Conservation (phyloP, 2,888 invertebrate species). For the Xanthia icteritia region DNA sequence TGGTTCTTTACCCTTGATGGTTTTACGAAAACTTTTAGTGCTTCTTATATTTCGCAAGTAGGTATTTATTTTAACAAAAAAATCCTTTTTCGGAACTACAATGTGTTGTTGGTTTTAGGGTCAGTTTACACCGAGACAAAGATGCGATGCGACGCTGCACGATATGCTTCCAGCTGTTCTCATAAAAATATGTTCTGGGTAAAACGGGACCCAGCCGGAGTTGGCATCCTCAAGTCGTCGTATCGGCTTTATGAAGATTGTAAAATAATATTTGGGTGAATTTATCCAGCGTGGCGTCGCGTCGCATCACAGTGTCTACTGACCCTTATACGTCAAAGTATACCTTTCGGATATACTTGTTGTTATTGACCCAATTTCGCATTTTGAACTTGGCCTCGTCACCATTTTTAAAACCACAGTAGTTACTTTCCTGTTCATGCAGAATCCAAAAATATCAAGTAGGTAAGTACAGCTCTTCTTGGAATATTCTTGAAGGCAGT, state of each 20-base stretch:
- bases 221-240: neutral
- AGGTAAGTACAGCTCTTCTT: neutral
- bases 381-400: slow-evolving; percentile 69
- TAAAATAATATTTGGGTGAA: neutral
- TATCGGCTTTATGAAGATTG: neutral
- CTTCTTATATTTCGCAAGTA: neutral
- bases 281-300: neutral
- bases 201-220: neutral
- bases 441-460: slow-evolving; percentile 8
- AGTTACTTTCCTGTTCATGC: slow-evolving; percentile 41
- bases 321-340: slow-evolving; percentile 4
- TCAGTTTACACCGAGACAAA: neutral
- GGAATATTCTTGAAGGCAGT: slow-evolving; percentile 1
- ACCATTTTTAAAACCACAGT: slow-evolving; percentile 24
- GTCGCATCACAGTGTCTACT: slow-evolving; percentile 5
- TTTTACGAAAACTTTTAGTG: neutral
- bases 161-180: neutral
- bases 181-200: neutral
- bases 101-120: neutral
- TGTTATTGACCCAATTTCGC: slow-evolving; percentile 73
- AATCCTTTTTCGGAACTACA: slow-evolving; percentile 5
- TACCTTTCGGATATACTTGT: slow-evolving; percentile 51
- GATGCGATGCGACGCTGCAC: neutral
- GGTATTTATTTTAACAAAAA: slow-evolving; percentile 3
- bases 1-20: neutral